Conservation (phyloP, 1,140 invertebrate species). For the Leptinotarsa undecemlineata region DNA sequence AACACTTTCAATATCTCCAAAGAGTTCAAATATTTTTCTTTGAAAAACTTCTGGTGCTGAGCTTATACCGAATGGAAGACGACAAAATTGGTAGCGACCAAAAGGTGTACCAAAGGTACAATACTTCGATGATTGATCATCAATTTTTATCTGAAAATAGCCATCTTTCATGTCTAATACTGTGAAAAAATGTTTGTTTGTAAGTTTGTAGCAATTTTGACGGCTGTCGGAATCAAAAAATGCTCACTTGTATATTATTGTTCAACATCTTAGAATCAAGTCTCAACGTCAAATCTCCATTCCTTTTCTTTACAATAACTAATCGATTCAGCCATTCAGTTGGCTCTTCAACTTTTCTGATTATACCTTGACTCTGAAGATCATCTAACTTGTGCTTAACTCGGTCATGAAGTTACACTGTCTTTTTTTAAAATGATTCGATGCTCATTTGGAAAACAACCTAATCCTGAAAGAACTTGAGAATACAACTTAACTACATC, state of each 20-base stretch:
- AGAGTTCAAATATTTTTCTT: slow-evolving; percentile 37
- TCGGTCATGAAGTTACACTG: background rate
- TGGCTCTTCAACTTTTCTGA: background rate
- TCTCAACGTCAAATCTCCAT: background rate
- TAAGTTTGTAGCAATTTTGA: background rate
- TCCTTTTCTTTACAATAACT: background rate
- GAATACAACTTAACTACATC: too few relatives aligned
- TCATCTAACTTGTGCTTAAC: too few relatives aligned
- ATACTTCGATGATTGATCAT: slow-evolving; percentile 33
- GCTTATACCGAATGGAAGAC: slow-evolving; percentile 40
- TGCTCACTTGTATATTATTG: too few relatives aligned
- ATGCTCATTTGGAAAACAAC: too few relatives aligned
- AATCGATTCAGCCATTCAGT: background rate
- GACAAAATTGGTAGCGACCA: slow-evolving; percentile 44
- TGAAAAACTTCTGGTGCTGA: slow-evolving; percentile 47
- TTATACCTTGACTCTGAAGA: background rate
- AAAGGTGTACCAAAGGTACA: slow-evolving; percentile 39
- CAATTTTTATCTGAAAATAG: slow-evolving; percentile 29
- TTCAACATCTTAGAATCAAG: background rate
- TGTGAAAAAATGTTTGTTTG: background rate
- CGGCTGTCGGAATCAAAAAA: too few relatives aligned
- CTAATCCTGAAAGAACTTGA: too few relatives aligned
- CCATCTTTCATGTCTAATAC: background rate
- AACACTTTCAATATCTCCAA: slow-evolving; percentile 38
- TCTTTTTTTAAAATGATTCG: too few relatives aligned